A percentile compares a stretch with the other conserved stretches of the same genome.
Evolutionary conservation across 1,140 invertebrate genomes (phyloP).

Genomic region (Patella vulgata): DNA sequence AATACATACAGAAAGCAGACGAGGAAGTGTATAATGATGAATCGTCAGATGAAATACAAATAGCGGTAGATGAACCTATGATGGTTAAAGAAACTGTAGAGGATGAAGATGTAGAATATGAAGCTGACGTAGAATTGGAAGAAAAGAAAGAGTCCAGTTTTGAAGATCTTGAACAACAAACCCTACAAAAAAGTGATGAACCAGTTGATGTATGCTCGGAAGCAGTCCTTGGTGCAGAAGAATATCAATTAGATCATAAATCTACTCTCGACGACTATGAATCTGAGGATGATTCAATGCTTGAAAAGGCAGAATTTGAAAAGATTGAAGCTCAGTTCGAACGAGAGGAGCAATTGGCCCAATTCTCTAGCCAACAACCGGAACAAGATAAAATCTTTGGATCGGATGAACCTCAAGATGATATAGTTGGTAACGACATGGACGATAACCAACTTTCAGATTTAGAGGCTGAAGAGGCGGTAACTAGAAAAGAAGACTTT

Average conservation of each 20-base stretch:
- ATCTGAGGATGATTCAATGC: too few relatives aligned
- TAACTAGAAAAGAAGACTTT: constrained; percentile 1
- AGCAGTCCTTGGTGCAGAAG: constrained; percentile 7
- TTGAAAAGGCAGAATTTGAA: background rate
- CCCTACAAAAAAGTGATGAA: background rate
- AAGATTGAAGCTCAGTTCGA: background rate
- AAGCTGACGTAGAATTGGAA: background rate
- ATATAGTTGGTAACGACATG: too few relatives aligned
- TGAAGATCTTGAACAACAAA: constrained; percentile 5
- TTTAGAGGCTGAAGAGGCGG: background rate
- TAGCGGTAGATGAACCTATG: constrained; percentile 9
- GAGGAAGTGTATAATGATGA: too few relatives aligned
- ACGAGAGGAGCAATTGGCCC: background rate
- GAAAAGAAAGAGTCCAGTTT: constrained; percentile 5
- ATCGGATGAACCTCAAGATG: too few relatives aligned
- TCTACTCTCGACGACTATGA: too few relatives aligned
- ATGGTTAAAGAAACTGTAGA: constrained; percentile 7
- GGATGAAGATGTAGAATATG: background rate
- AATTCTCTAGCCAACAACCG: background rate
- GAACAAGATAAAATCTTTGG: constrained; percentile 2
- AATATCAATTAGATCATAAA: constrained; percentile 6
- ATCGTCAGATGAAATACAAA: background rate
- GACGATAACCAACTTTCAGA: too few relatives aligned
- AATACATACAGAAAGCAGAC: constrained; percentile 17
- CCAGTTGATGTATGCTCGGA: constrained; percentile 8